Evolutionary conservation across 2,888 invertebrate genomes (phyloP).

Genomic region (Tipula unca): DNA sequence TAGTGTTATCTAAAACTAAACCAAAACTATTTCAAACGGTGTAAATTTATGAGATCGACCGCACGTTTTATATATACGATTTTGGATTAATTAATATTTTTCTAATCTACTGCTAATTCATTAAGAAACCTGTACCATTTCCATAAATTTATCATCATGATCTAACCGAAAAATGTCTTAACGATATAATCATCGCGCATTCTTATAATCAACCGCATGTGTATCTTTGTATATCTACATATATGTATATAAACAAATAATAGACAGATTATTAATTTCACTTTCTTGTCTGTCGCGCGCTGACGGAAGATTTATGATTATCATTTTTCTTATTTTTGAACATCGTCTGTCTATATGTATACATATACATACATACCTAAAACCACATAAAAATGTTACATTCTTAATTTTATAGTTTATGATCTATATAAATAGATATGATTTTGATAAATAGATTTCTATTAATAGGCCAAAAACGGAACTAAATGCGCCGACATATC

Average conservation of each 20-base stretch:
- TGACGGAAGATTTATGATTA: background rate
- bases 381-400: background rate
- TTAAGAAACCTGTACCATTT: background rate
- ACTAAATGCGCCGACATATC: background rate
- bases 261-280: background rate
- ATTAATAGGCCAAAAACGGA: background rate
- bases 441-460: background rate
- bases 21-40: background rate
- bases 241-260: background rate
- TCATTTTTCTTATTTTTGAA: background rate
- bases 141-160: background rate
- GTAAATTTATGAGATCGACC: background rate
- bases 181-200: background rate
- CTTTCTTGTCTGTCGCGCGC: background rate
- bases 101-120: background rate
- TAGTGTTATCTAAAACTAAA: background rate
- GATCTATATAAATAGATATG: background rate
- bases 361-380: background rate
- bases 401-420: background rate
- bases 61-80: background rate
- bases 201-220: background rate
- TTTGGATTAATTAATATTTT: background rate
- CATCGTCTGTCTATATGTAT: background rate
- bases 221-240: no score
- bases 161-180: background rate